Evolutionary conservation across 1,140 invertebrate genomes (phyloP).

Genomic region (Pentalonia nigronervosa): DNA sequence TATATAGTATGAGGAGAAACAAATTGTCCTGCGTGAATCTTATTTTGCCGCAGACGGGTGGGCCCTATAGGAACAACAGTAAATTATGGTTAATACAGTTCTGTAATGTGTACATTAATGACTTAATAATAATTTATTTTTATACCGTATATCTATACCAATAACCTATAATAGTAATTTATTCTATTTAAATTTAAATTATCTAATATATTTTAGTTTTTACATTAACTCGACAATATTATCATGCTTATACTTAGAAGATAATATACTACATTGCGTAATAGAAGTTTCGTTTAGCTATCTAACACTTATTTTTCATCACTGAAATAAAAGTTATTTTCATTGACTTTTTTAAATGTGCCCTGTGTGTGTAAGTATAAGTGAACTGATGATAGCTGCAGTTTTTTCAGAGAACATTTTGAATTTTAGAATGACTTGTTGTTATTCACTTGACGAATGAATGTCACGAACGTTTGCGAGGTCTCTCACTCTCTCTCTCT

Average conservation of each 20-base stretch:
- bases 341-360: background rate
- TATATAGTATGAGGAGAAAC: background rate
- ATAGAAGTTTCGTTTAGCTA: background rate
- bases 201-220: background rate
- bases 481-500: no score
- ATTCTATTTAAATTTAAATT: background rate
- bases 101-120: background rate
- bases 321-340: background rate
- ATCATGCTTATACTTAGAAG: background rate
- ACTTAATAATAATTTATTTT: background rate
- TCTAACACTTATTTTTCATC: background rate
- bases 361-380: background rate
- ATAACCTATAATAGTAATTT: background rate
- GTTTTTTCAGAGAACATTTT: background rate
- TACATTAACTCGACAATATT: background rate
- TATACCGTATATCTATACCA: background rate
- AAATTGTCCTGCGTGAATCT: background rate
- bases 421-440: constrained; percentile 2
- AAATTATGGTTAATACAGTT: background rate
- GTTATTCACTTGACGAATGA: constrained; percentile 29
- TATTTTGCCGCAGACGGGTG: background rate
- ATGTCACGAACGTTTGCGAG: background rate
- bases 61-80: background rate
- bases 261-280: background rate
- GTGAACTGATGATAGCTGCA: background rate